Conservation (phyloP, 2,888 invertebrate genomes). For the Trissonchulus latispiculum region DNA sequence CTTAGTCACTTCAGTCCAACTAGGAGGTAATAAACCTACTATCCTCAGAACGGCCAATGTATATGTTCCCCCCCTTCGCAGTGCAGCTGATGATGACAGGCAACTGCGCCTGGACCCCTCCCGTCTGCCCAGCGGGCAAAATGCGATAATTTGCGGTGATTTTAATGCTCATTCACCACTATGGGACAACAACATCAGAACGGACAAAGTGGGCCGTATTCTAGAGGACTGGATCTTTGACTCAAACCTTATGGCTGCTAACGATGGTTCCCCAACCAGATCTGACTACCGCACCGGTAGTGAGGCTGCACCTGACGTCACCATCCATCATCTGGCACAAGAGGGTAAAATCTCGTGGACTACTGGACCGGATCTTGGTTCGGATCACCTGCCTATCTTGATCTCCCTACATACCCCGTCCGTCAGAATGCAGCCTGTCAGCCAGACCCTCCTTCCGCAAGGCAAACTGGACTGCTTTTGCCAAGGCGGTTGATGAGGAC, state of each 20-base stretch:
- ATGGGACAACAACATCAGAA: conserved; percentile 1
- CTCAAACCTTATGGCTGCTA: neutral
- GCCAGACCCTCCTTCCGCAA: neutral
- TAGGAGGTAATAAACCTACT: neutral
- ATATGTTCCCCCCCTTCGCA: neutral
- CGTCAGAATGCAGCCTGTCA: neutral
- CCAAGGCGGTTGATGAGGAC: neutral
- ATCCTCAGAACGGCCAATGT: neutral
- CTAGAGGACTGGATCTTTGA: conserved; percentile 3
- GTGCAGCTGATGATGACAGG: neutral
- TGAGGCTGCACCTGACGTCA: neutral
- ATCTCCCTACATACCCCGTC: neutral
- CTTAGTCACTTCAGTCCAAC: neutral
- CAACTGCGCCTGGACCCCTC: neutral
- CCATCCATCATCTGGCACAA: neutral
- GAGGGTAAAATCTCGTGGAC: neutral
- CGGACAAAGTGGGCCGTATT: neutral
- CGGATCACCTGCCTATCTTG: neutral
- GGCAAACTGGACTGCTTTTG: neutral
- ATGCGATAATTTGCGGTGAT: conserved; percentile 6
- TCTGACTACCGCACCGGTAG: neutral
- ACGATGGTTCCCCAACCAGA: neutral
- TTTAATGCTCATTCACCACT: conserved; percentile 3
- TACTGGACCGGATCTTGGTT: neutral
- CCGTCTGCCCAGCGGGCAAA: neutral